A percentile compares a stretch with the other conserved stretches of the same genome.
These are phyloP conservation scores for Hylaeus volcanicus DNA, from an alignment of 1,140 invertebrate genomes.

Conservation along the genomic window DNA sequence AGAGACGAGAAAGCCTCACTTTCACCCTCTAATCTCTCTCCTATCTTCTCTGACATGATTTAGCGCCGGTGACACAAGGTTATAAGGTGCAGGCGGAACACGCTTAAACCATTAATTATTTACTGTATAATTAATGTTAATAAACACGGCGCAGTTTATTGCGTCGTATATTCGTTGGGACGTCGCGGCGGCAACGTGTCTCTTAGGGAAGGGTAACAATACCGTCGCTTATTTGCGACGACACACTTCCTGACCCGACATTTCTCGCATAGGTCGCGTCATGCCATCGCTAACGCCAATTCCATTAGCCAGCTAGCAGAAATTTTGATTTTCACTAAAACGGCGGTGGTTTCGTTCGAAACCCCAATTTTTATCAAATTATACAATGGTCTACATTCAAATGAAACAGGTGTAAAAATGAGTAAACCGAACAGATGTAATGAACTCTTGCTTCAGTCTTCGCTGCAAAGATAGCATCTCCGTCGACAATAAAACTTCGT, in stretches of 20 bases:
- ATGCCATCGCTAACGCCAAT: neutral
- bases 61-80: neutral
- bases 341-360: no score
- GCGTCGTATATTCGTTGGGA: constrained; percentile 1
- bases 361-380: no score
- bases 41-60: neutral
- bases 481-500: no score
- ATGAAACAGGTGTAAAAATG: no score
- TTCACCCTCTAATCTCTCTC: neutral
- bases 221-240: neutral
- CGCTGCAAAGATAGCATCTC: no score
- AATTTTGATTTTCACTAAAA: no score
- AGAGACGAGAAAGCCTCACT: neutral
- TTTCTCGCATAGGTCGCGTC: neutral
- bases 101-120: constrained; percentile 7
- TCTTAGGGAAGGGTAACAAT: neutral
- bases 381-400: no score
- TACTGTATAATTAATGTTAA: constrained; percentile 23
- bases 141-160: constrained; percentile 4
- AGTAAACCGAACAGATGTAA: no score
- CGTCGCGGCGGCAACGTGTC: neutral
- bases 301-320: no score
- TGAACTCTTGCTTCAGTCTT: no score
- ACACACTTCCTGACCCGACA: neutral
- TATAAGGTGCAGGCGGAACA: neutral